phyloP scores from a whole-genome alignment of 2,113 vertebrate genomes.

The Colistium nudipinnis region DNA sequence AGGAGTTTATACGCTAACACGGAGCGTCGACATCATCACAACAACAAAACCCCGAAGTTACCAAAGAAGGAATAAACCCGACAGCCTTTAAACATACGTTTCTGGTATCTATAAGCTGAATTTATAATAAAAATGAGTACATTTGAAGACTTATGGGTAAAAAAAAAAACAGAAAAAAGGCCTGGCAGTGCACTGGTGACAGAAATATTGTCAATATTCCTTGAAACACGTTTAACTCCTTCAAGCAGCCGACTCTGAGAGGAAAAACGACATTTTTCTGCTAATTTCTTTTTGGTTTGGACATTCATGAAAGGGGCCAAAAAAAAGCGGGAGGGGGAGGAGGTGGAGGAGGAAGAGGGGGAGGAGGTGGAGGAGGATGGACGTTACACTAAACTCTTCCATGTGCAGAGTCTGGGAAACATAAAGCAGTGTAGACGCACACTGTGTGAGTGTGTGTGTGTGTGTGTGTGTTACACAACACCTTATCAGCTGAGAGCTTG shows the following conservation, averaged over 20 bases:
- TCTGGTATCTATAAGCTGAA: neutral
- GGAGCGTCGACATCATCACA: neutral
- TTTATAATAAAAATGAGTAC: neutral
- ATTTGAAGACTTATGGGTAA: neutral
- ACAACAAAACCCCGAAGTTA: neutral
- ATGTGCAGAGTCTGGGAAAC: slow-evolving; percentile 18
- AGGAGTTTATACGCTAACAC: neutral
- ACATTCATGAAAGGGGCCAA: neutral
- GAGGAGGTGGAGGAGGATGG: too few relatives aligned
- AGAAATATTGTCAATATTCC: neutral
- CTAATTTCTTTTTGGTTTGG: neutral
- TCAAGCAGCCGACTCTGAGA: neutral
- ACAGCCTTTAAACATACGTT: too few relatives aligned
- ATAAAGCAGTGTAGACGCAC: too few relatives aligned
- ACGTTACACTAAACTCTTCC: slow-evolving; percentile 31
- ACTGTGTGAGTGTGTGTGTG: neutral
- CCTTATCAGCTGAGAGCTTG: neutral
- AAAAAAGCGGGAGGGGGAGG: too few relatives aligned
- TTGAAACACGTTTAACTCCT: neutral
- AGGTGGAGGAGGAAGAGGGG: too few relatives aligned
- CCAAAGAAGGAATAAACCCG: neutral
- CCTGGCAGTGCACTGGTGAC: neutral
- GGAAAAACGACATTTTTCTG: slow-evolving; percentile 1
- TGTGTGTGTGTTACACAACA: neutral
- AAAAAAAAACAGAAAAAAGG: too few relatives aligned